phyloP scores from a whole-genome alignment of 2,113 vertebrate species.

The Platysteira castanea region DNA sequence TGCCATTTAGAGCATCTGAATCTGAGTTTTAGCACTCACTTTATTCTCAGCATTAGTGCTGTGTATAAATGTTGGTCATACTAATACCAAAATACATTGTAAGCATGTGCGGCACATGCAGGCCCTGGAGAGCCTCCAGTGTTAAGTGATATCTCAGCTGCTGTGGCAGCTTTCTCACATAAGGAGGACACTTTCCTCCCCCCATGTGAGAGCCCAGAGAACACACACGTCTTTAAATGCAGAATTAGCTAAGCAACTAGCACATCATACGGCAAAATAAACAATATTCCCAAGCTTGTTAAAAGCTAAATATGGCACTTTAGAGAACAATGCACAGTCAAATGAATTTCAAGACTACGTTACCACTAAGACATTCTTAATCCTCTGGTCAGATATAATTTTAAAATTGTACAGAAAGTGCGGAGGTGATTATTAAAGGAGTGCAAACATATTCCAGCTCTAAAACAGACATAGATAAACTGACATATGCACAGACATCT shows the following conservation, averaged over 20 bases:
- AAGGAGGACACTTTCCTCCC: conserved; percentile 22
- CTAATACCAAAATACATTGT: conserved; percentile 28
- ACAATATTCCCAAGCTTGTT: conserved; percentile 21
- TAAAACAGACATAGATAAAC: conserved; percentile 25
- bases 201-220: not conserved
- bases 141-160: conserved; percentile 47
- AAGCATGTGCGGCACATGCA: not conserved
- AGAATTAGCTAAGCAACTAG: conserved; percentile 44
- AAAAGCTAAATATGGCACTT: conserved; percentile 24
- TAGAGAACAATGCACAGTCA: not conserved
- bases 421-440: conserved; percentile 12
- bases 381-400: not conserved
- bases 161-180: conserved; percentile 48
- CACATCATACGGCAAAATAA: conserved; percentile 39
- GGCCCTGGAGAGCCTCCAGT: conserved; percentile 42
- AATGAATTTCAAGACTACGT: not conserved
- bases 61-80: not conserved
- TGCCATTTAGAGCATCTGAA: conserved; percentile 9
- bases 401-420: not conserved
- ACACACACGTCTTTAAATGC: not conserved
- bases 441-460: not conserved
- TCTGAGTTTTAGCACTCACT: conserved; percentile 6
- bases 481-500: conserved; percentile 29
- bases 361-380: not conserved
- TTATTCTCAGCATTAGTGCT: not conserved